phyloP scores from a whole-genome alignment of 2,888 invertebrate genomes.

The Chloroclysta siterata region DNA sequence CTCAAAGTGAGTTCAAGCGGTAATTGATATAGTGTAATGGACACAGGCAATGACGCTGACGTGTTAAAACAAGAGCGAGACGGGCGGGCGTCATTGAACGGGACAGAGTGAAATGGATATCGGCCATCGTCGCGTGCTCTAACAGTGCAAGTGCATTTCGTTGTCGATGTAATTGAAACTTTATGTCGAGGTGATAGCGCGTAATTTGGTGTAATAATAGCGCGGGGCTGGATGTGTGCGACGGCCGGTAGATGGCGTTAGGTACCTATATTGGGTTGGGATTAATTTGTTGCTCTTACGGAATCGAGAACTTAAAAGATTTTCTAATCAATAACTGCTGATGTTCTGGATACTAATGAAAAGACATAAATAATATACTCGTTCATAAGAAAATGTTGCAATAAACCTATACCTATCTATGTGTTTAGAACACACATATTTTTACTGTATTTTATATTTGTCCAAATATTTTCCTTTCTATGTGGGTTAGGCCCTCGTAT shows the following conservation, averaged over 20 bases:
- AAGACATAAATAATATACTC: neutral
- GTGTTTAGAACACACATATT: neutral
- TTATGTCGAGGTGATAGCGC: slow-evolving; percentile 60
- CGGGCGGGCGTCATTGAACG: slow-evolving; percentile 59
- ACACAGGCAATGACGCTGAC: slow-evolving; percentile 79
- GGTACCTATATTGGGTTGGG: slow-evolving; percentile 51
- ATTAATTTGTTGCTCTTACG: slow-evolving; percentile 28
- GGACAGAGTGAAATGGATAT: slow-evolving; percentile 71
- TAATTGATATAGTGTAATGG: slow-evolving; percentile 83
- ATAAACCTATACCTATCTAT: neutral
- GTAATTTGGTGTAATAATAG: slow-evolving; percentile 42
- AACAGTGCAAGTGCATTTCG: slow-evolving; percentile 71
- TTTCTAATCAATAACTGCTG: slow-evolving; percentile 2
- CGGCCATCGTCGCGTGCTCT: slow-evolving; percentile 54
- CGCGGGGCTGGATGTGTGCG: slow-evolving; percentile 22
- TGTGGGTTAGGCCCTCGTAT: slow-evolving; percentile 37
- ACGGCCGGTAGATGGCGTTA: slow-evolving; percentile 67
- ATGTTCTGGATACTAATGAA: neutral
- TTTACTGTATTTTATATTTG: neutral
- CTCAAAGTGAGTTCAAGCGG: slow-evolving; percentile 56
- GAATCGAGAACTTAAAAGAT: slow-evolving; percentile 9
- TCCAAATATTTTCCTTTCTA: slow-evolving; percentile 18
- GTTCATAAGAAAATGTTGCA: neutral
- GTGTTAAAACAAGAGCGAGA: slow-evolving; percentile 75
- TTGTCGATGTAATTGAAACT: slow-evolving; percentile 71